A percentile compares a stretch with the other conserved stretches of the same genome.
Conservation (phyloP, 2,113 vertebrate genomes). For the Microcebus murinus region DNA sequence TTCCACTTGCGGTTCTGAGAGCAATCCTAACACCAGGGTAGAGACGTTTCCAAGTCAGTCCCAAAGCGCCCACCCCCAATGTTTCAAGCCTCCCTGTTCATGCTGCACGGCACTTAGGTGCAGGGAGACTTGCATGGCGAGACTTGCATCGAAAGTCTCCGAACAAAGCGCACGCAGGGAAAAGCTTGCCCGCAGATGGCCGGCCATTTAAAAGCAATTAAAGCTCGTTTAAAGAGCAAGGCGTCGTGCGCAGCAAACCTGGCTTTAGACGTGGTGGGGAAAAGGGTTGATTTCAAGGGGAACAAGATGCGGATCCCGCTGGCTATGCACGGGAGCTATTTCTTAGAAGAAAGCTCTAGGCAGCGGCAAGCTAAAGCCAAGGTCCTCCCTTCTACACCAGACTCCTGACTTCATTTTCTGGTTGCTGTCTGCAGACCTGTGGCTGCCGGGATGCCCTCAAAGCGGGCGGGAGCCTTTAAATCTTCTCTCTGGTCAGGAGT, state of each 20-base stretch:
- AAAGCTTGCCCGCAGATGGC: constrained; percentile 90
- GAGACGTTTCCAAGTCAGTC: background rate
- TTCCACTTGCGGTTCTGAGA: background rate
- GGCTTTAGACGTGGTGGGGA: constrained; percentile 82
- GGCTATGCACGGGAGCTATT: background rate
- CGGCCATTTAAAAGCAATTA: constrained; percentile 95
- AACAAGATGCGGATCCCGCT: background rate
- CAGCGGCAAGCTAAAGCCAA: background rate
- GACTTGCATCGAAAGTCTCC: constrained; percentile 78
- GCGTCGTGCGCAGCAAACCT: constrained; percentile 84
- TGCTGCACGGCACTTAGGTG: constrained; percentile 36
- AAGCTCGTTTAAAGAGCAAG: constrained; percentile 93
- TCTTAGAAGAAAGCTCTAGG: background rate
- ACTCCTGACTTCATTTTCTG: background rate
- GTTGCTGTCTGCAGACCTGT: background rate
- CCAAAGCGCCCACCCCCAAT: background rate
- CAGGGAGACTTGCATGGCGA: constrained; percentile 66
- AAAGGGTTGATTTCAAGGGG: background rate
- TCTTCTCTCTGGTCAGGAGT: background rate
- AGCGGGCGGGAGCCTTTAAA: background rate
- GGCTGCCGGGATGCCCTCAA: background rate
- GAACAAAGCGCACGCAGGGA: constrained; percentile 82
- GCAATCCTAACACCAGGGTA: background rate
- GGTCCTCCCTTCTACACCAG: background rate
- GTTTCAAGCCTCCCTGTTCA: background rate